Evolutionary conservation across 1,140 invertebrate species (phyloP), one percentile per base, ranked within the genome.

Genomic region (Cyphomyrmex costatus): DNA sequence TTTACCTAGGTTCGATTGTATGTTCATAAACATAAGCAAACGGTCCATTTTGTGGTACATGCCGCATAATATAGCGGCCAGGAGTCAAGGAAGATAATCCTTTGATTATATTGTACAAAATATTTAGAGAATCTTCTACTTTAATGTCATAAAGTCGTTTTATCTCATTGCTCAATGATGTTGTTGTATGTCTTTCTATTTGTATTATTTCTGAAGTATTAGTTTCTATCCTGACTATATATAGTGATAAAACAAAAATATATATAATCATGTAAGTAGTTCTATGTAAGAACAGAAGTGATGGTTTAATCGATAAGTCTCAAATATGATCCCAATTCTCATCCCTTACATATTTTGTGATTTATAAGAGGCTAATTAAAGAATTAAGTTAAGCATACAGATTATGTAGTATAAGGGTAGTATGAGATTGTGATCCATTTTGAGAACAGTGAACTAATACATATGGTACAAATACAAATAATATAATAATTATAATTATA

Each of bases 41-140:
- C 24, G 94, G 88, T 51, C 93, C 95, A 87, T 94, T 92, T 85
- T 93, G 93, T 14, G 92, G 51, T 5, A 94, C 89, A 84, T 96
- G 95, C 36, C 91, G 93, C 21, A 96, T 85, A 42, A 96, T 58
- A 90, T 96, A 96, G 53, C 88, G 87, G 24, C 95, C 95, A 21
- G 93, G 89, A 42, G 89, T 68, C 33, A 95, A 84, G 30, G 86
- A 88, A 1, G 76, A 60, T 60, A 96, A 83, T 58, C 46, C 68
- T n/a, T 92, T 85, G 76, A 95, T 92, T 36, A 96, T 85, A 88
- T 94, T 95, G 74, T 95, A 92, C 33, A 96, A 88, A 60, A 93
- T 79, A 10, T 87, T 85, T 3, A 95, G 85, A 85, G 91, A 88
- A 60, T 92, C 53, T 71, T 94, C 90, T 5, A 92, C 93, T 74